Conservation (phyloP, 2,113 vertebrate species). For the Aldabrachelys gigantea region DNA sequence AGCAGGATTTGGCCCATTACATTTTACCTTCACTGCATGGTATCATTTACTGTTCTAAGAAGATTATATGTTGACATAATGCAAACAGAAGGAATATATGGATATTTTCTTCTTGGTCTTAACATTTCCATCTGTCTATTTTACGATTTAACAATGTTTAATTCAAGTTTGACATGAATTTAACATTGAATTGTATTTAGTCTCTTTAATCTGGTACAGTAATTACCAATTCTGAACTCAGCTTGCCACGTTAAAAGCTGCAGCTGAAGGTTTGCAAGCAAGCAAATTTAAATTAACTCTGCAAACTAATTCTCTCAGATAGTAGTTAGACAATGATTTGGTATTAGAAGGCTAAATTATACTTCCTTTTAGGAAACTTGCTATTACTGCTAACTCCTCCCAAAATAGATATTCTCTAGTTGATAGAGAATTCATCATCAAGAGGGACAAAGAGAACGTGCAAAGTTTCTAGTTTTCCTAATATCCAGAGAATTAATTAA, state of each 20-base stretch:
- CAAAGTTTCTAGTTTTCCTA: background rate
- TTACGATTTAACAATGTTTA: background rate
- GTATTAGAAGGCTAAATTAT: background rate
- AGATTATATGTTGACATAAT: background rate
- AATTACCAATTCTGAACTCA: background rate
- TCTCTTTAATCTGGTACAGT: background rate
- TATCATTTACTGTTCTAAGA: background rate
- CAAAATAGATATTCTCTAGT: background rate
- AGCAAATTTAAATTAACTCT: background rate
- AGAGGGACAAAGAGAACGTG: background rate
- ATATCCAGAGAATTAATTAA: background rate
- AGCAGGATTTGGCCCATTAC: background rate
- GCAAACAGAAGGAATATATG: background rate
- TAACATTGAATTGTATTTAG: background rate
- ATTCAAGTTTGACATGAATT: background rate
- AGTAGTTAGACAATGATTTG: background rate
- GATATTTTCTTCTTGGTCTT: background rate
- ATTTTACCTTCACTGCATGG: background rate
- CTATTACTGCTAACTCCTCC: background rate
- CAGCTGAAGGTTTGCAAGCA: background rate
- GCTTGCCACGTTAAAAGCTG: background rate
- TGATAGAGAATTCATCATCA: background rate
- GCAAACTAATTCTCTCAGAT: background rate
- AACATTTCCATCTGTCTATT: background rate
- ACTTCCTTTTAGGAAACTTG: background rate